Base-by-base conservation (phyloP, 2,888 invertebrate species). In the Crioceris asparagi region DNA sequence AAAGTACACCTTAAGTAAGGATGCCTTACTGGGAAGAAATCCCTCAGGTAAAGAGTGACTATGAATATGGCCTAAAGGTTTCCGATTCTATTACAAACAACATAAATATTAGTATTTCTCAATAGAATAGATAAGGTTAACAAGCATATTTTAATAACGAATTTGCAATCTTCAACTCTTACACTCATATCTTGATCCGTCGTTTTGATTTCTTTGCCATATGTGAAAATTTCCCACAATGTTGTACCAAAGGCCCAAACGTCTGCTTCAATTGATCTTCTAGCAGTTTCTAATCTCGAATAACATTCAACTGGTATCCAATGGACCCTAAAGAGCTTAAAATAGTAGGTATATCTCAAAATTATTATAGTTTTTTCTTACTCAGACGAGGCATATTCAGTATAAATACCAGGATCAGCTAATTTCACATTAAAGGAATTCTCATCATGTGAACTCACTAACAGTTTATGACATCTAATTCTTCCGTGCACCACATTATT, bases 221-320 rank as follows among this genome's bases (percentile, higher is more conserved):
- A 79, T 0, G 83, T 80, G 65, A 92, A 93, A 49, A 93, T 83
- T 64, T 93, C 87, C 87, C 91, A 93, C 12, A 92, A 61, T 0
- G 91, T 91, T 3, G 92, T 93, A 0, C 85, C 88, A 57, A 86
- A 82, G 4, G 93, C 88, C 87, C 90, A 94, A 15, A 91, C 77
- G 56, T 93, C 93, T 8, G 86, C 83, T 35, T 77, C 71, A 0
- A 74, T 71, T 14, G 79, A 81, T 7, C 69, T 67, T 57, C 75
- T 76, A 10, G 82, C 83, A 48, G 71, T 65, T 53, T 74, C 74
- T 54, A 79, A 70, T 58, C 82, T 79, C 0, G 69, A 60, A 58
- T 83, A 81, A 56, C 80, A 82, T 59, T 92, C 90, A 7, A 83
- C 77, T 0, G 93, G 90, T 56, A 92, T 77, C 92, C 92, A 94